A percentile compares a stretch with the other conserved stretches of the same genome.
phyloP scores from a whole-genome alignment of 1,140 invertebrate genomes.

The Cyclargus thomasi region DNA sequence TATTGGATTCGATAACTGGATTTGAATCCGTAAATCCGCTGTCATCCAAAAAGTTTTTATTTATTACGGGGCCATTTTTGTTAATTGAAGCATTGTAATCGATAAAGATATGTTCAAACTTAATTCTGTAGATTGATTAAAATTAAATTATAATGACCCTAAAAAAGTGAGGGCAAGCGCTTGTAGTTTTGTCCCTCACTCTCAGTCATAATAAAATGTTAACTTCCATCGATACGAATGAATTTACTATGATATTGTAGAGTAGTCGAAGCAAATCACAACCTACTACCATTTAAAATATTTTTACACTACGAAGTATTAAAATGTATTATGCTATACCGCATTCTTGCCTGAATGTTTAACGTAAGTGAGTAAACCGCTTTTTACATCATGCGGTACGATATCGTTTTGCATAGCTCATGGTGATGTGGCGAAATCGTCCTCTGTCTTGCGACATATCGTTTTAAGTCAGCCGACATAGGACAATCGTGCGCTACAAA shows the following conservation, averaged over 20 bases:
- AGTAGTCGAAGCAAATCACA: slow-evolving; percentile 2
- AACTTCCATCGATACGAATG: slow-evolving; percentile 1
- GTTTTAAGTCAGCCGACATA: no score
- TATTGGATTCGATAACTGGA: no score
- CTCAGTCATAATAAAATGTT: neutral
- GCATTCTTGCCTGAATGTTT: slow-evolving; percentile 17
- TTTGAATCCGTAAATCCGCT: no score
- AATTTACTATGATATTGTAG: slow-evolving; percentile 8
- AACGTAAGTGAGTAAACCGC: neutral
- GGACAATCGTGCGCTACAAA: neutral
- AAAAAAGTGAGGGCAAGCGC: neutral
- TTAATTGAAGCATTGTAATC: neutral
- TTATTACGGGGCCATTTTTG: neutral
- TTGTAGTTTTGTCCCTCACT: neutral
- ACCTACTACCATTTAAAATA: slow-evolving; percentile 4
- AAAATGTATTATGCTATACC: neutral
- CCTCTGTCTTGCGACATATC: no score
- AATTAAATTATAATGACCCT: neutral
- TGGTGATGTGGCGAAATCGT: no score
- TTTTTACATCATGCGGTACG: no score
- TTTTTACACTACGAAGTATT: slow-evolving; percentile 1
- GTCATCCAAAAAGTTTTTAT: neutral
- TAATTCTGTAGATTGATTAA: neutral
- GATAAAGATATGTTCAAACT: neutral
- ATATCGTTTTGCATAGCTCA: no score